Percentiles rank a stretch among this genome's conserved stretches.
Conservation (phyloP, 1,140 invertebrate genomes). For the Globodera rostochiensis region DNA sequence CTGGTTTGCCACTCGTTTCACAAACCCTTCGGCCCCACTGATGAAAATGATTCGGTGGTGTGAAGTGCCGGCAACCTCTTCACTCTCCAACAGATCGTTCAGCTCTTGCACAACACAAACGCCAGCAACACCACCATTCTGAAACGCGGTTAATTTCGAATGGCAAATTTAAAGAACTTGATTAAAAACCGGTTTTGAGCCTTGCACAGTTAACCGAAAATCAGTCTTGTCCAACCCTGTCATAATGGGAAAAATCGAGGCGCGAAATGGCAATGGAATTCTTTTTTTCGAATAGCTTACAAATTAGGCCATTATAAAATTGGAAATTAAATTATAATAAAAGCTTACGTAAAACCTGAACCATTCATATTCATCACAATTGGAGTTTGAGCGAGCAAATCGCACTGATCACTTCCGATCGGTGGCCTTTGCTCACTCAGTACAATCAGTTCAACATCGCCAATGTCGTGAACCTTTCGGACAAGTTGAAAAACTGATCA, state of each 20-base stretch:
- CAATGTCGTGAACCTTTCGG: slow-evolving; percentile 36
- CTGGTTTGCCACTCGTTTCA: slow-evolving; percentile 38
- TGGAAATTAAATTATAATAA: slow-evolving; percentile 73
- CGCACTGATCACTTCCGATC: not conserved
- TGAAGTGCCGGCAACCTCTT: slow-evolving; percentile 14
- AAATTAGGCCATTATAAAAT: slow-evolving; percentile 98
- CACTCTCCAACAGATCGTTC: slow-evolving; percentile 22
- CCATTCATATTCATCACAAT: slow-evolving; percentile 6
- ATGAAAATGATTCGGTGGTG: slow-evolving; percentile 32
- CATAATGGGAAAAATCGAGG: too few species aligned
- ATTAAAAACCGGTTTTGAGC: too few species aligned
- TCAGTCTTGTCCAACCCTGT: too few species aligned
- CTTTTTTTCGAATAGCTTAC: too few species aligned
- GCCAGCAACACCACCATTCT: slow-evolving; percentile 44
- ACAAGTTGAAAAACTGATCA: not conserved
- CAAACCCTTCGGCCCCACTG: slow-evolving; percentile 30
- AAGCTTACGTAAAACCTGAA: slow-evolving; percentile 18
- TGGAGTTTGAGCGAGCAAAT: not conserved
- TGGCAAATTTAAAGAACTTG: too few species aligned
- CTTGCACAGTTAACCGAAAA: too few species aligned
- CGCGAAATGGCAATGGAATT: too few species aligned
- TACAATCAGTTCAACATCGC: slow-evolving; percentile 34
- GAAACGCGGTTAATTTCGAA: too few species aligned
- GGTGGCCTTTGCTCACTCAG: not conserved
- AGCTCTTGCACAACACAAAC: slow-evolving; percentile 44